Evolutionary conservation across 2,113 vertebrate genomes (phyloP), one percentile per base, ranked within the genome.

Genomic region (Chamaea fasciata): DNA sequence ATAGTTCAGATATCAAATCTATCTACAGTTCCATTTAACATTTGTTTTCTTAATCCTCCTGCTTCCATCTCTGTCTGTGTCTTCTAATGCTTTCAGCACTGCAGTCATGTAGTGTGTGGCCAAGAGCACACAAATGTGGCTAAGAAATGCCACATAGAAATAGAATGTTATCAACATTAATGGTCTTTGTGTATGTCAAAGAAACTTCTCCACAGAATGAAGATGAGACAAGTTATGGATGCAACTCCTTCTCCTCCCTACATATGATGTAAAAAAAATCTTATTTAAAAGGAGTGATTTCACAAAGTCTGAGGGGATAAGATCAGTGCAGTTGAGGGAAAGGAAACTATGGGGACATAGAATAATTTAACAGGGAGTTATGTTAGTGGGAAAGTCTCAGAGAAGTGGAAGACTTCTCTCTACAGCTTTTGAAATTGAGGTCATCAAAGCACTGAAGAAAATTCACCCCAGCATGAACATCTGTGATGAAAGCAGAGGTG

Each of bases 31-130:
- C 15, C 31, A 74, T 91, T 92, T 86, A 52, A 44, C 35, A 49
- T 90, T 83, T 93, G 20, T 90, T 91, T 96, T 95, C 81, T 84
- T n/a, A 88, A 71, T 91, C 55, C 30, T 90, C 12, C 39, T 63
- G 37, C 76, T 95, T 90, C 85, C 68, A 67, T 83, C 75, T 83
- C 55, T 91, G n/a, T 73, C 83, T 71, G 1, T 55, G 37, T 57
- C 28, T 84, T 87, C 35, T 12, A 92, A 73, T 63, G 24, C 23
- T 55, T 79, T 91, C 65, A 65, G 33, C n/a, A 60, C 62, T 0
- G 0, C 59, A 22, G 59, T 28, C 0, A 0, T 16, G 4, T 47
- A n/a, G 56, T 91, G 71, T 88, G 76, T 95, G 87, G 85, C 87
- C 55, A 93, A 89, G 64, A 83, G 56, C 47, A 56, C 73, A 50